A percentile compares a stretch with the other conserved stretches of the same genome.
Evolutionary conservation across 1,140 invertebrate genomes (phyloP).

Genomic region (Drosophila arizonae): DNA sequence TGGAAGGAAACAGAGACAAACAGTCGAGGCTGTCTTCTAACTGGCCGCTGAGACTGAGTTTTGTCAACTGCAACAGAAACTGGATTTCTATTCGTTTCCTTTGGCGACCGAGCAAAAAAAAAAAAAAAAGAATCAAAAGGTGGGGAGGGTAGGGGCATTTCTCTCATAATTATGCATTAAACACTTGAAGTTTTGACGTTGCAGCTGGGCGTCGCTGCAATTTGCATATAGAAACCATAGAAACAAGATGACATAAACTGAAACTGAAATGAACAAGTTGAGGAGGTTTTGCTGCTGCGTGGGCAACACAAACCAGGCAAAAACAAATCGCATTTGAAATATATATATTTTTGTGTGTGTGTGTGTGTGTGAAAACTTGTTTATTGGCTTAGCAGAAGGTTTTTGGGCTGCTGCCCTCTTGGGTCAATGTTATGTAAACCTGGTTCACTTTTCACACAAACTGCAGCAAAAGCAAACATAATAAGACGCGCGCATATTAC

Average conservation of each 20-base stretch:
- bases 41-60: constrained; percentile 25
- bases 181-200: constrained; percentile 71
- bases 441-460: constrained; percentile 73
- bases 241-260: constrained; percentile 46
- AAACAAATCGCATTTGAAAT: constrained; percentile 72
- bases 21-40: constrained; percentile 21
- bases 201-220: constrained; percentile 63
- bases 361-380: constrained; percentile 65
- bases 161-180: constrained; percentile 78
- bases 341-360: neutral
- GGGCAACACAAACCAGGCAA: constrained; percentile 55
- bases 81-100: constrained; percentile 1
- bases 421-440: constrained; percentile 81
- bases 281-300: constrained; percentile 14
- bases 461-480: constrained; percentile 52
- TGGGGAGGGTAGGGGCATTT: no score
- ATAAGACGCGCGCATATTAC: constrained; percentile 68
- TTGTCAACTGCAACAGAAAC: constrained; percentile 52
- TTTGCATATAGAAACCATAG: constrained; percentile 78
- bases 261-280: constrained; percentile 35
- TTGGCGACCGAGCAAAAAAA: no score
- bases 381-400: constrained; percentile 67
- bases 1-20: neutral
- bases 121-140: no score
- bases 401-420: constrained; percentile 39